A percentile compares a stretch with the other conserved stretches of the same genome.
Conservation (phyloP, 2,888 invertebrate species). For the Caenorhabditis wallacei region DNA sequence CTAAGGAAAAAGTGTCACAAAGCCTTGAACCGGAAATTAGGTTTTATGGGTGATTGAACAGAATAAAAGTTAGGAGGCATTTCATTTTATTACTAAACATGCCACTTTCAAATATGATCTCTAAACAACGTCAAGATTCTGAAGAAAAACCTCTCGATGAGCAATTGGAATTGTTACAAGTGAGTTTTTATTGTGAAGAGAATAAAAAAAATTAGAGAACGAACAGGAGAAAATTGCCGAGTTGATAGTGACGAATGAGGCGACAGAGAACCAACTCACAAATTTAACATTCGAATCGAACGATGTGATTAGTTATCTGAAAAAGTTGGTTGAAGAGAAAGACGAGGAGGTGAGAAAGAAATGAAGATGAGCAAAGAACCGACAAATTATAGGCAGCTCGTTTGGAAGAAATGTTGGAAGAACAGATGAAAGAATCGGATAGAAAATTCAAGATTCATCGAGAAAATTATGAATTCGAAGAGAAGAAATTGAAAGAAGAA, state of each 20-base stretch:
- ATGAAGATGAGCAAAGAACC: constrained; percentile 15
- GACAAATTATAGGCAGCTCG: constrained; percentile 52
- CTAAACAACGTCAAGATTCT: constrained; percentile 42
- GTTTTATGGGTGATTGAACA: constrained; percentile 2
- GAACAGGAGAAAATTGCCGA: constrained; percentile 66
- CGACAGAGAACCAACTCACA: constrained; percentile 58
- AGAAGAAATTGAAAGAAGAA: constrained; percentile 57
- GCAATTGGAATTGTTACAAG: constrained; percentile 56
- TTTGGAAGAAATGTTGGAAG: constrained; percentile 63
- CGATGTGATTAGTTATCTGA: constrained; percentile 69
- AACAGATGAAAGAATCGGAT: constrained; percentile 45
- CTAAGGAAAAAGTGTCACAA: background rate
- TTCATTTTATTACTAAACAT: background rate
- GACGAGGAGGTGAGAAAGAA: constrained; percentile 58
- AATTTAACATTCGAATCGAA: constrained; percentile 70
- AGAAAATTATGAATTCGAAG: constrained; percentile 44
- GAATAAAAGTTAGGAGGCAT: background rate
- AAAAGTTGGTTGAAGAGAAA: constrained; percentile 64
- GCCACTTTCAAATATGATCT: constrained; percentile 30
- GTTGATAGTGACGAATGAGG: constrained; percentile 66
- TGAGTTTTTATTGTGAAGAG: background rate
- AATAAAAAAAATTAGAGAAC: background rate
- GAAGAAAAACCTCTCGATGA: constrained; percentile 59
- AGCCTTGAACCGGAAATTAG: constrained; percentile 9
- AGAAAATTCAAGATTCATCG: constrained; percentile 41